Conservation (phyloP, 2,797 vertebrate genomes). For the Podarcis siculus region DNA sequence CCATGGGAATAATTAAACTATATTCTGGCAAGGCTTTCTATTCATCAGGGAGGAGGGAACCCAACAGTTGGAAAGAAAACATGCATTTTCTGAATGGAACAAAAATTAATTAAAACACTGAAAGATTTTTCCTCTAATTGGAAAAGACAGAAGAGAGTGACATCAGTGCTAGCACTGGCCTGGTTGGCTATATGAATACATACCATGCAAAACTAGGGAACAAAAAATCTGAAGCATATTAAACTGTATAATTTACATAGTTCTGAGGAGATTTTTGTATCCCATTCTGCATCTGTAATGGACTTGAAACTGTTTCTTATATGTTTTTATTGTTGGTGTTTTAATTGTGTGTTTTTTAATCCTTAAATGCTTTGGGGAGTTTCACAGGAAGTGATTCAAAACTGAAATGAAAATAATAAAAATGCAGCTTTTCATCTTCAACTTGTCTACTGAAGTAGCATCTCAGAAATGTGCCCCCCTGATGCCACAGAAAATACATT, state of each 20-base stretch:
- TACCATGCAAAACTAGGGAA: background rate
- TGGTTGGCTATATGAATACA: background rate
- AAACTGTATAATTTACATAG: too few relatives aligned
- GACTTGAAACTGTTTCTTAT: too few relatives aligned
- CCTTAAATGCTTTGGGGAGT: too few relatives aligned
- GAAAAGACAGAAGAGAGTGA: background rate
- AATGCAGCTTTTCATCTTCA: background rate
- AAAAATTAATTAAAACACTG: constrained; percentile 18
- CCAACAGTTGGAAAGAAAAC: constrained; percentile 23
- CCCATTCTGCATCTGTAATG: too few relatives aligned
- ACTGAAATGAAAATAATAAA: too few relatives aligned
- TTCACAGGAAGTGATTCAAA: too few relatives aligned
- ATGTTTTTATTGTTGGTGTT: too few relatives aligned
- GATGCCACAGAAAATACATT: background rate
- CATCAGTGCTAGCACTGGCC: background rate
- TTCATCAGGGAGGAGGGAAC: background rate
- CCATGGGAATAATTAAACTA: constrained; percentile 20
- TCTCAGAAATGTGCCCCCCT: background rate
- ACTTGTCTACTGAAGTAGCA: background rate
- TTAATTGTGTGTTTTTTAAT: too few relatives aligned
- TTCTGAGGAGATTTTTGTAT: too few relatives aligned
- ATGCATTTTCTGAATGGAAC: background rate
- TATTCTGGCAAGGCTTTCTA: constrained; percentile 2
- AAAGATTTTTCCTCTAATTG: background rate
- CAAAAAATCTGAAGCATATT: too few relatives aligned